Evolutionary conservation across 2,888 invertebrate species (phyloP), one percentile per base, ranked within the genome.

Genomic region (Noctua pronuba): DNA sequence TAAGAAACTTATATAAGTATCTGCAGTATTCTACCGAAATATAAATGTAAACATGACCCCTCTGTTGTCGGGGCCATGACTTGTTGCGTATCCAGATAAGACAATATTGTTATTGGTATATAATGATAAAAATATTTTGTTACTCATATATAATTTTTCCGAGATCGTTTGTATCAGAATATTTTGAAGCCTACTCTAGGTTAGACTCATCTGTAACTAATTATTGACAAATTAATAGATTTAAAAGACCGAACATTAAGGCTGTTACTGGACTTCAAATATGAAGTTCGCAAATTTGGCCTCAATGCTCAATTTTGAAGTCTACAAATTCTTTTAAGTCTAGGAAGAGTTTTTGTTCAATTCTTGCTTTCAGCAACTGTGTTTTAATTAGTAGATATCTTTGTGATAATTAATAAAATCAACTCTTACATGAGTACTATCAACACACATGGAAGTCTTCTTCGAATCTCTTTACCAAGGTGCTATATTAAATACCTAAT

Each of bases 11-110:
- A 73, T 64, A 35, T 28, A 35, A 11, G 60, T 64, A 73, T 87
- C 35, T 68, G 68, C 80, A 80, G 60, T 60, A 83, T 16, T 55
- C 38, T 69, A 74, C 77, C 75, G n/a, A 86, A 82, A 69, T 71
- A 55, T 73, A 82, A 44, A 74, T 73, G 82, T 87, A 87, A 83
- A 87, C 81, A 89, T 80, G 79, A 85, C 77, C 77, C 76, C 41
- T 58, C 65, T 58, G 73, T 65, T 62, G 79, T 69, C 60, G 46
- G 49, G 79, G 69, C 80, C 82, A 73, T 84, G 87, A 87, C 77
- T 73, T 76, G 64, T 73, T 46, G 49, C 80, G 73, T 69, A 81
- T 84, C 70, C 69, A 60, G 88, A 82, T 87, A 82, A 82, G 55
- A 60, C 62, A 69, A 11, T 52, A 77, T 74, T 79, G 55, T 79